Percentiles rank a stretch among this genome's conserved stretches.
Conservation (phyloP, 2,113 vertebrate genomes). For the Gallinago paraguaiae region DNA sequence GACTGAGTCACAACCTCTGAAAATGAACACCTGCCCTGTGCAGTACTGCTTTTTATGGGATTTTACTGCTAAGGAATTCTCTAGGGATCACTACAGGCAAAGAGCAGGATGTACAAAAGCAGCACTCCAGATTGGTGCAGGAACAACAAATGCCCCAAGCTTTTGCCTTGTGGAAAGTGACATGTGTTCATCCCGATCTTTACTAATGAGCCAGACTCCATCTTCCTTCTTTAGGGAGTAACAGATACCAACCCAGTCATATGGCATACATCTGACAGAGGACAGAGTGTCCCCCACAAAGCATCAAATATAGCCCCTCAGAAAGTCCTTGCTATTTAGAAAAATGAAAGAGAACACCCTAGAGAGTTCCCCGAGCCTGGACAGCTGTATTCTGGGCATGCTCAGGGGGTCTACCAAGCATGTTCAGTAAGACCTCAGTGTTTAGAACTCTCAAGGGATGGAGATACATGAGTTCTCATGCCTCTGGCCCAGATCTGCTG, state of each 20-base stretch:
- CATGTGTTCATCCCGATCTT: background rate
- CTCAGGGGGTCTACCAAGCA: rapidly evolving
- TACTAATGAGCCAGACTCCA: background rate
- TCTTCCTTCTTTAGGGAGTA: background rate
- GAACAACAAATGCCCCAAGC: slow-evolving; percentile 1
- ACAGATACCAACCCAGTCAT: background rate
- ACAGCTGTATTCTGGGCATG: background rate
- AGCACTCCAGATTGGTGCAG: background rate
- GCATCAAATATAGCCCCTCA: background rate
- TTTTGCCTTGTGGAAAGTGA: background rate
- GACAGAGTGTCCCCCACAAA: background rate
- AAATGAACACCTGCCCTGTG: background rate
- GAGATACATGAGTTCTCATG: background rate
- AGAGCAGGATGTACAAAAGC: background rate
- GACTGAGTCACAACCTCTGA: background rate
- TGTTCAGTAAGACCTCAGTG: background rate
- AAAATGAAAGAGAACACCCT: background rate
- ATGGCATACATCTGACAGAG: background rate
- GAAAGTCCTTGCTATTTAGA: background rate
- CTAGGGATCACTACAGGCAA: background rate
- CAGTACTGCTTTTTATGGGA: background rate
- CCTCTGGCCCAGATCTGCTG: rapidly evolving
- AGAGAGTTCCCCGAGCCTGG: background rate
- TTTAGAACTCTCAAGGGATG: background rate
- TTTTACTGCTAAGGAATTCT: background rate